Evolutionary conservation across 2,797 vertebrate species (phyloP).

Genomic region (Catamblyrhynchus diadema): DNA sequence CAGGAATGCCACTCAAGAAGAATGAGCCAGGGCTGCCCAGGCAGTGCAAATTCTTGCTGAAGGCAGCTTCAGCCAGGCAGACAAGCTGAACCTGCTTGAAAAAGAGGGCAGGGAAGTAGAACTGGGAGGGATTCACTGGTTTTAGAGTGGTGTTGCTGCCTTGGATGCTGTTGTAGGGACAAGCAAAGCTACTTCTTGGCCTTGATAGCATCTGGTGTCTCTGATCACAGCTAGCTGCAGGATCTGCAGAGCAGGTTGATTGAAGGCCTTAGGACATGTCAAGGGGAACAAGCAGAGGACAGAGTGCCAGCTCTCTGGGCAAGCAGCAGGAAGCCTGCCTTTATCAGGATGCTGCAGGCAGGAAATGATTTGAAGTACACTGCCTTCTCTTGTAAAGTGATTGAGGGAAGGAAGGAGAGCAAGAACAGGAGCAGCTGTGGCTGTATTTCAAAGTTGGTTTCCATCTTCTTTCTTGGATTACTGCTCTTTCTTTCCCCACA

Average conservation of each 20-base stretch:
- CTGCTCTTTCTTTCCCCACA: background rate
- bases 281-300: conserved; percentile 36
- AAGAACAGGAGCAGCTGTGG: background rate
- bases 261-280: conserved; percentile 46
- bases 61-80: background rate
- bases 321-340: conserved; percentile 44
- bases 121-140: background rate
- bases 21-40: background rate
- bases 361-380: conserved; percentile 48
- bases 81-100: background rate
- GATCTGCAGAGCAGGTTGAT: conserved; percentile 11
- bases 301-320: conserved; percentile 6
- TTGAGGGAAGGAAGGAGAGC: conserved; percentile 16
- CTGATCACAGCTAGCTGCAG: background rate
- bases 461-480: background rate
- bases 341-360: conserved; percentile 66
- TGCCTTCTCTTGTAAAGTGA: conserved; percentile 27
- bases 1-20: background rate
- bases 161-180: background rate
- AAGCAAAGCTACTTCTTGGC: background rate
- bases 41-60: background rate
- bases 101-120: background rate
- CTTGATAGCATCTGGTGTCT: background rate
- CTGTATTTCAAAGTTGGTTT: conserved; percentile 20
- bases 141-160: background rate